A percentile compares a stretch with the other conserved stretches of the same genome.
phyloP scores from a whole-genome alignment of 2,888 invertebrate species.

The Tenthredo livida region DNA sequence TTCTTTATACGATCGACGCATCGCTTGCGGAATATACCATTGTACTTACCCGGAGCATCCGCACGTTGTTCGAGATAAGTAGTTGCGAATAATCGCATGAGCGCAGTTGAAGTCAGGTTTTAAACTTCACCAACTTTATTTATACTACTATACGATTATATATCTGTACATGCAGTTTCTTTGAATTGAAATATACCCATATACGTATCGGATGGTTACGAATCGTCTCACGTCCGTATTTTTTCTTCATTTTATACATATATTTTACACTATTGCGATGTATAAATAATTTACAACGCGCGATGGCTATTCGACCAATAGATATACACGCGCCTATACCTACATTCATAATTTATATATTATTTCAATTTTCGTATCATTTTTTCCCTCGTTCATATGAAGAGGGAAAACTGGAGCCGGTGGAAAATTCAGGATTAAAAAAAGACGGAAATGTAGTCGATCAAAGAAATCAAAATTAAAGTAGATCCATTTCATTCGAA shows the following conservation, averaged over 20 bases:
- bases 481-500: too few species aligned
- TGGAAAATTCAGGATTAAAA: too few species aligned
- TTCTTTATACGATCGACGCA: background rate
- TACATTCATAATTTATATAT: background rate
- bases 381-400: background rate
- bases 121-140: background rate
- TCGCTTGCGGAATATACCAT: background rate
- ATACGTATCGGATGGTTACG: background rate
- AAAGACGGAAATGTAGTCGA: too few species aligned
- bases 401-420: too few species aligned
- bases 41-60: background rate
- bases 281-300: slow-evolving; percentile 9
- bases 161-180: background rate
- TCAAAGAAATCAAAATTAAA: too few species aligned
- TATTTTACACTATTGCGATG: background rate
- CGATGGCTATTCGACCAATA: background rate
- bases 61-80: background rate
- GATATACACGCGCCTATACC: background rate
- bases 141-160: background rate
- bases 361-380: background rate
- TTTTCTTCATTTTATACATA: background rate
- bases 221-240: background rate
- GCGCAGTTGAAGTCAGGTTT: background rate
- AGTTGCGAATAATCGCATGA: background rate
- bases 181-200: background rate